Percentiles rank a stretch among this genome's conserved stretches.
phyloP scores from a whole-genome alignment of 1,140 invertebrate genomes.

The Aphelenchoides avenae region DNA sequence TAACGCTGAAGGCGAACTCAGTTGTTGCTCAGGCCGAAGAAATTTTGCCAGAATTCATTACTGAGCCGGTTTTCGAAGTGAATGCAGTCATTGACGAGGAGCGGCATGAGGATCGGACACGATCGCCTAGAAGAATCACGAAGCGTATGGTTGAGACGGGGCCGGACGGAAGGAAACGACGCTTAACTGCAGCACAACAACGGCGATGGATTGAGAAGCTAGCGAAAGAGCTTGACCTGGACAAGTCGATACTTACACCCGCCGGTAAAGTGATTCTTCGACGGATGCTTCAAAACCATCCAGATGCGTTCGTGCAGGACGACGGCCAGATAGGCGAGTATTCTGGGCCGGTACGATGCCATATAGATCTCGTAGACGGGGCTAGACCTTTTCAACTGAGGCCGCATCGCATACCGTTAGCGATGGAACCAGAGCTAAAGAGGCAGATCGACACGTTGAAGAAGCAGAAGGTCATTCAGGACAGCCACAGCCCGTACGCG shows the following conservation, averaged over 20 bases:
- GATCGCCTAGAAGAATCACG: too few species aligned
- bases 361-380: neutral
- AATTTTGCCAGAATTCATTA: constrained; percentile 1
- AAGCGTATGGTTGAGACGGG: too few species aligned
- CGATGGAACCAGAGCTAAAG: constrained; percentile 18
- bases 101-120: too few species aligned
- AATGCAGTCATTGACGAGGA: too few species aligned
- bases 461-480: constrained; percentile 20
- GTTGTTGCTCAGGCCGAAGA: too few species aligned
- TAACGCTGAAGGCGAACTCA: constrained; percentile 1
- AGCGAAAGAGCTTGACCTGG: neutral
- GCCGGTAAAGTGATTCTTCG: neutral
- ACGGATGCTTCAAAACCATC: neutral
- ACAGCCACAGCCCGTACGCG: constrained; percentile 7
- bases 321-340: constrained; percentile 21
- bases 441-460: constrained; percentile 27
- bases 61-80: neutral
- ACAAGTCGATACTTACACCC: neutral
- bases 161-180: neutral
- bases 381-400: neutral
- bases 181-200: neutral
- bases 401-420: constrained; percentile 9
- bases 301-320: neutral
- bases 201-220: neutral
- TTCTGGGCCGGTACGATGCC: constrained; percentile 6